Percentiles rank a stretch among this genome's conserved stretches.
Evolutionary conservation across 1,140 invertebrate species (phyloP).

Genomic region (Papilio aristodemus): DNA sequence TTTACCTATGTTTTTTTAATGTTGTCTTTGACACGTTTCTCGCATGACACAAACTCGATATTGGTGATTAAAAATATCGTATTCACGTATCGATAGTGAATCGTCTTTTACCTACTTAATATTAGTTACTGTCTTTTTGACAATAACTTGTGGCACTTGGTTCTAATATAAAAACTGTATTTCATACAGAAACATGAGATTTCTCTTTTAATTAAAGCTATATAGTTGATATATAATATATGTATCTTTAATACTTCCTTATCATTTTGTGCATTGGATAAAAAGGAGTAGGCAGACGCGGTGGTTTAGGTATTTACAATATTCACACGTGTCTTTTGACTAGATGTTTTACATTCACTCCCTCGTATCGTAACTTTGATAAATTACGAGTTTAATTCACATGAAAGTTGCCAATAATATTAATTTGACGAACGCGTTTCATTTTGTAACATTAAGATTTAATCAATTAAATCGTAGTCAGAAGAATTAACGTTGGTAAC

Average conservation of each 20-base stretch:
- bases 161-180: slow-evolving; percentile 64
- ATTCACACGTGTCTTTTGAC: slow-evolving; percentile 48
- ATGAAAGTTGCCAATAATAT: slow-evolving; percentile 30
- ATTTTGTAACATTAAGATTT: neutral
- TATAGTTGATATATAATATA: slow-evolving; percentile 71
- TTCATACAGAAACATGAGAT: slow-evolving; percentile 70
- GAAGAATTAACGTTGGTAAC: no score
- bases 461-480: neutral
- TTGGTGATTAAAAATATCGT: neutral
- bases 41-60: neutral
- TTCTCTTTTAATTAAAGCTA: slow-evolving; percentile 70
- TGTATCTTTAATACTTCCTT: slow-evolving; percentile 73
- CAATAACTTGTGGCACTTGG: slow-evolving; percentile 60
- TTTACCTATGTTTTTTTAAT: slow-evolving; percentile 25
- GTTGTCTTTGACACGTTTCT: neutral
- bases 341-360: slow-evolving; percentile 50
- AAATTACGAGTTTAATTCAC: slow-evolving; percentile 7
- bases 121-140: slow-evolving; percentile 39
- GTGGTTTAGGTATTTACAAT: slow-evolving; percentile 53
- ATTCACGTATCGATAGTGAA: slow-evolving; percentile 4
- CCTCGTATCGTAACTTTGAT: slow-evolving; percentile 37
- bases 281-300: slow-evolving; percentile 33
- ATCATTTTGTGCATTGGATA: slow-evolving; percentile 60
- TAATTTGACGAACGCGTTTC: neutral
- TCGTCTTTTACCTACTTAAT: slow-evolving; percentile 37